Base-by-base conservation (phyloP, 1,140 invertebrate genomes). In the Meteorus sp. region DNA sequence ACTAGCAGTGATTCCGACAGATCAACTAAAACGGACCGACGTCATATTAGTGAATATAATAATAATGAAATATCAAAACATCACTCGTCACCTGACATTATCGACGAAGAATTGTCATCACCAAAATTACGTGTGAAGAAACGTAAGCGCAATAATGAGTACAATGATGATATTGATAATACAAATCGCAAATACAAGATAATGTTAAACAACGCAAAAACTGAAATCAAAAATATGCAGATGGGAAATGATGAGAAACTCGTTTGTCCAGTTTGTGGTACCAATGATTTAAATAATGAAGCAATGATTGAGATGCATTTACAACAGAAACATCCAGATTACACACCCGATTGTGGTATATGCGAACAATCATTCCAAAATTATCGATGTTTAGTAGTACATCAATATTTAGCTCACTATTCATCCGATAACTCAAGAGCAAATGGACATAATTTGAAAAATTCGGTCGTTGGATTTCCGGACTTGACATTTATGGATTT, bases 401-500 rank as follows among this genome's bases (percentile, higher is more conserved):
- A 91, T 69, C 79, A 83, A 27, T 83, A 77, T 64, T 85, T 84
- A 66, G 76, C 74, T 1, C 88, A 88, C 63, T 81, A 76, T 19
- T 81, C 78, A n/a, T n/a, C n/a, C 52, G 80, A 84, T 2, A 64
- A 41, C 39, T 33, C 15, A 9, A 43, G 1, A n/a, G 15, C 4
- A 7, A 54, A 35, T 29, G 51, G 57, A 11, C 0, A 75, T 71
- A 52, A 54, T 60, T 19, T 56, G 63, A 45, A 41, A 65, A 75
- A 72, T 51, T 71, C 73, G 1, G 78, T 84, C 0, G 72, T 85
- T 0, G 88, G 89, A 2, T 92, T 89, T 70, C 82, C 87, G 48
- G 89, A 93, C 73, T 74, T 91, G n/a, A 87, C 84, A 2, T 91
- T 90, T 69, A 84, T 89, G 1, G 89, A 93, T 68, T 93, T 92